A percentile compares a stretch with the other conserved stretches of the same genome.
Evolutionary conservation across 2,113 vertebrate species (phyloP).

Genomic region (Chascanopsetta lugubris): DNA sequence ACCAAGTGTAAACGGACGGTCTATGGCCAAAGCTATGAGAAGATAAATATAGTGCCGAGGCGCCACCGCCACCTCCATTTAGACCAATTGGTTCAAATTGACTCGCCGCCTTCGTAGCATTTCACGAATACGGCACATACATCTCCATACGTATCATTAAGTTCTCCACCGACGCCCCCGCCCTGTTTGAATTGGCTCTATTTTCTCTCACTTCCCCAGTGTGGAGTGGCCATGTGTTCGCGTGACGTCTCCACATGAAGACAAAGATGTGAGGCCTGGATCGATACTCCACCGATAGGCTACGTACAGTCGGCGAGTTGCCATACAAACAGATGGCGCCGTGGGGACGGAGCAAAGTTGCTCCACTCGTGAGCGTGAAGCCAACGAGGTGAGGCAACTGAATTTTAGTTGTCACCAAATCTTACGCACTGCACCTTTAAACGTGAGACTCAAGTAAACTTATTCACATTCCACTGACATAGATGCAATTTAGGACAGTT

Average conservation of each 20-base stretch:
- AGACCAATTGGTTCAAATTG: not conserved
- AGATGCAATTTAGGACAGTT: too few relatives aligned
- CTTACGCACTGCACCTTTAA: too few relatives aligned
- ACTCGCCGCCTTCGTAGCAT: too few relatives aligned
- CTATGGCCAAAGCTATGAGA: not conserved
- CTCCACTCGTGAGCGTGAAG: slow-evolving; percentile 34
- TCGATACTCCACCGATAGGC: slow-evolving; percentile 65
- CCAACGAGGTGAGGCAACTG: slow-evolving; percentile 2
- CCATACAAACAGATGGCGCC: slow-evolving; percentile 64
- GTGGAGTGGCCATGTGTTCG: slow-evolving; percentile 28
- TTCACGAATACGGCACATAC: not conserved
- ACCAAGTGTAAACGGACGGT: not conserved
- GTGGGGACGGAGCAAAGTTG: slow-evolving; percentile 44
- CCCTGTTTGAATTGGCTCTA: not conserved
- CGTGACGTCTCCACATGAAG: too few relatives aligned
- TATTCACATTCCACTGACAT: slow-evolving; percentile 36
- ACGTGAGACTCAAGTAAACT: not conserved
- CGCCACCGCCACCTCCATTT: not conserved
- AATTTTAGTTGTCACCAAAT: too few relatives aligned
- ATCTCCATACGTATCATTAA: not conserved
- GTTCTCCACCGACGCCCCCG: not conserved
- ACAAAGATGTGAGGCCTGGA: slow-evolving; percentile 46
- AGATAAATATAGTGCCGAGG: not conserved
- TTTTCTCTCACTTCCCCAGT: slow-evolving; percentile 12
- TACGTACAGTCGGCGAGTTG: slow-evolving; percentile 37